phyloP scores from a whole-genome alignment of 2,888 invertebrate genomes.

The Polyommatus icarus region DNA sequence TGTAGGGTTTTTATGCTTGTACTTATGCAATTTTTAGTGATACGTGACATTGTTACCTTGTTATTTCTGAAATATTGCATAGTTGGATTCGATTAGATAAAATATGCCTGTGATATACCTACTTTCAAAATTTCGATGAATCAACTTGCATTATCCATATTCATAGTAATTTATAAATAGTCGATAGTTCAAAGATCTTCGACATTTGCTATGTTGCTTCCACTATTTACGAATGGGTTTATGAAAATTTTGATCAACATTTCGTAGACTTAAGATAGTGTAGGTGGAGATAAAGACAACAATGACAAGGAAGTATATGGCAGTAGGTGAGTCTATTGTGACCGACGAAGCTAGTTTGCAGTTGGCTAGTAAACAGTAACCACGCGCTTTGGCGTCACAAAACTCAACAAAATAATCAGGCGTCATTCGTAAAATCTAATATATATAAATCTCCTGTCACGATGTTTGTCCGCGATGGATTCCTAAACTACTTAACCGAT shows the following conservation, averaged over 20 bases:
- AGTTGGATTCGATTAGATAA: slow-evolving; percentile 19
- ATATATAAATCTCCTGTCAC: too few species aligned
- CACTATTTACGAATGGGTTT: not conserved
- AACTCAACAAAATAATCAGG: too few species aligned
- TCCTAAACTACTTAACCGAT: too few species aligned
- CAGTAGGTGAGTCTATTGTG: too few species aligned
- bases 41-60: slow-evolving; percentile 40
- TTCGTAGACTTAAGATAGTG: not conserved
- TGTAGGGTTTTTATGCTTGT: slow-evolving; percentile 41
- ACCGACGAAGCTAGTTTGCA: too few species aligned
- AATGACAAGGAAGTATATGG: too few species aligned
- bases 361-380: too few species aligned
- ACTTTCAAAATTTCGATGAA: slow-evolving; percentile 19
- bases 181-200: not conserved
- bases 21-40: slow-evolving; percentile 39
- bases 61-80: slow-evolving; percentile 36
- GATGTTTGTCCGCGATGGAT: too few species aligned
- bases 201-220: not conserved
- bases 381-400: too few species aligned
- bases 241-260: not conserved
- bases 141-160: not conserved
- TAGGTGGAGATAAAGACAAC: too few species aligned
- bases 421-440: too few species aligned
- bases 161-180: slow-evolving; percentile 13
- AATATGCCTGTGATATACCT: slow-evolving; percentile 5